phyloP scores from a whole-genome alignment of 2,888 invertebrate genomes.

The Amphiduros pacificus region DNA sequence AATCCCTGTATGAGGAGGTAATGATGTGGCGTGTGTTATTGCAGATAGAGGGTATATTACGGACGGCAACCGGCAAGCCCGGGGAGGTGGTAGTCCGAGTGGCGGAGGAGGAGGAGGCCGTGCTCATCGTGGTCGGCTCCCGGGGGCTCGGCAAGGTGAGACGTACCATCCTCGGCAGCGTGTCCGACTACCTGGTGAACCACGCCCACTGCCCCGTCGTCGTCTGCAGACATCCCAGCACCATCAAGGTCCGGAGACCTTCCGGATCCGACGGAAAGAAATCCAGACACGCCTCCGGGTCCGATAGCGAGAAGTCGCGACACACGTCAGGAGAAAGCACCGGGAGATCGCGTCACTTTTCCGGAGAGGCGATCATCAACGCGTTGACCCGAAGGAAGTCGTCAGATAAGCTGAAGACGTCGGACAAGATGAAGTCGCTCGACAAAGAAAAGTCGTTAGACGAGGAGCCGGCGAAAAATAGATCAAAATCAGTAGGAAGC shows the following conservation, averaged over 20 bases:
- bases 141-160: slow-evolving; percentile 30
- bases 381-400: too few species aligned
- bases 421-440: too few species aligned
- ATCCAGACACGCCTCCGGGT: too few species aligned
- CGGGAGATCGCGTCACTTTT: neutral
- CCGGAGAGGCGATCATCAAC: too few species aligned
- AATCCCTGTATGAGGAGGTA: too few species aligned
- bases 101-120: slow-evolving; percentile 31
- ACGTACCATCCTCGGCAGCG: slow-evolving; percentile 16
- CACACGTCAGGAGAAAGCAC: neutral
- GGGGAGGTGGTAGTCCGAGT: slow-evolving; percentile 31
- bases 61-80: slow-evolving; percentile 30
- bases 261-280: neutral
- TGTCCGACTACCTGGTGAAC: slow-evolving; percentile 26
- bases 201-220: slow-evolving; percentile 36
- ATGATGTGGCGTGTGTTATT: too few species aligned
- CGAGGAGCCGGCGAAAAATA: too few species aligned
- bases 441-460: too few species aligned
- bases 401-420: too few species aligned
- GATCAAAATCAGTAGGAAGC: neutral
- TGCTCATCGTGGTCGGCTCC: slow-evolving; percentile 29
- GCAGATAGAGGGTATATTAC: slow-evolving; percentile 28
- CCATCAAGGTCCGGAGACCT: slow-evolving; percentile 10
- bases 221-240: slow-evolving; percentile 27
- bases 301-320: too few species aligned